Evolutionary conservation across 1,140 invertebrate species (phyloP), one percentile per base, ranked within the genome.

Genomic region (Drosophila navojoa): DNA sequence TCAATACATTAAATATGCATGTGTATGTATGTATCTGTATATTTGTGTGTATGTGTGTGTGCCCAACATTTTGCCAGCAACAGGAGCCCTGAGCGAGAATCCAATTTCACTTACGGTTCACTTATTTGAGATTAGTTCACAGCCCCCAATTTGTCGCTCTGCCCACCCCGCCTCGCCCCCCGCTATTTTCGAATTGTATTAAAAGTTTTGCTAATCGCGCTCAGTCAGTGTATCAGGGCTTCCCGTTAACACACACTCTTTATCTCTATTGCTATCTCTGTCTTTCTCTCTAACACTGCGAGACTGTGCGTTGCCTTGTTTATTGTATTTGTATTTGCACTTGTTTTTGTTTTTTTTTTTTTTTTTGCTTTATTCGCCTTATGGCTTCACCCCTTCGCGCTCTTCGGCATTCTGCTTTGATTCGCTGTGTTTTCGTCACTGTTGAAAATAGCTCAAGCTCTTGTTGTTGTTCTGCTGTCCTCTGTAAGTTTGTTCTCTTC

Each of bases 81-180:
- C 27, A 32, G 5, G 11, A 13, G 32, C 22, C 5, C 16, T 40
- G 60, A 29, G 52, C 16, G 44, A 54, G 27, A 71, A 57, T 64
- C 49, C 63, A 70, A 69, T 71, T 71, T 75, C 72, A 75, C 72
- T 75, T 71, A 63, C 68, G 57, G 62, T 71, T 49, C 71, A 53
- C 66, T 74, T 62, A 60, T 54, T 72, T 60, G 25, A 72, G 63
- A 68, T 67, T 68, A 60, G 52, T 63, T 70, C 59, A 40, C 35
- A 68, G 50, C 19, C 27, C 44, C 29, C 5, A 15, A 4, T 22
- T 27, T 25, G 2, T 45, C 15, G 15, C 40, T 2, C 40, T 42
- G 13, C 6, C 5, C n/a, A 0, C 42, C 42, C 9, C 15, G 1
- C 11, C 50, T 40, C 42, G n/a, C n/a, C n/a, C n/a, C n/a, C n/a